Evolutionary conservation across 2,797 vertebrate species (phyloP).

Genomic region (Rhinoraja longicauda): DNA sequence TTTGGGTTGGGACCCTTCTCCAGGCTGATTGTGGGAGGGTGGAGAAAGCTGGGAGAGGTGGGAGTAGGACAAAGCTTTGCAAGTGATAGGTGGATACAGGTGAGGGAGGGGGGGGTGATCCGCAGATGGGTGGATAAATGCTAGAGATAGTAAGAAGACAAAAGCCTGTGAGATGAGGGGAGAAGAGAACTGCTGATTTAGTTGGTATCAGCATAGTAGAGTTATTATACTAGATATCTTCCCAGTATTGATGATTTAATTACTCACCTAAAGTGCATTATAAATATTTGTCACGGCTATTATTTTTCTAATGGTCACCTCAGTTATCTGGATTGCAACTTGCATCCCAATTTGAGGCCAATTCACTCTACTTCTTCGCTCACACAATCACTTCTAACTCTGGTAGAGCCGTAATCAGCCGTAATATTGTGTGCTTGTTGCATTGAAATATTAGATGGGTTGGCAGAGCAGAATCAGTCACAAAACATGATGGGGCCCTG

Average conservation of each 20-base stretch:
- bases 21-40: too few species aligned
- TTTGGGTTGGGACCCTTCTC: too few species aligned
- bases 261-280: neutral
- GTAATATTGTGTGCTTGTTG: neutral
- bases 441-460: neutral
- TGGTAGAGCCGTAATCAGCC: neutral
- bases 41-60: too few species aligned
- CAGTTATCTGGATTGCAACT: neutral
- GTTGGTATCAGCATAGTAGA: neutral
- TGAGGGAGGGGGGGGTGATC: too few species aligned
- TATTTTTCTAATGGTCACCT: neutral
- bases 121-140: too few species aligned
- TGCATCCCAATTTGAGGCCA: neutral
- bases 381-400: neutral
- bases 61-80: too few species aligned
- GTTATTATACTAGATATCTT: neutral
- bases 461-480: too few species aligned
- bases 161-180: too few species aligned
- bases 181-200: neutral
- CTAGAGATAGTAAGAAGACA: too few species aligned
- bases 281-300: neutral
- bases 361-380: neutral
- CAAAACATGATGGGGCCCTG: too few species aligned
- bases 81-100: too few species aligned
- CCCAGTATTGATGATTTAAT: neutral